phyloP scores from a whole-genome alignment of 2,888 invertebrate species.

The Aporophyla lueneburgensis region DNA sequence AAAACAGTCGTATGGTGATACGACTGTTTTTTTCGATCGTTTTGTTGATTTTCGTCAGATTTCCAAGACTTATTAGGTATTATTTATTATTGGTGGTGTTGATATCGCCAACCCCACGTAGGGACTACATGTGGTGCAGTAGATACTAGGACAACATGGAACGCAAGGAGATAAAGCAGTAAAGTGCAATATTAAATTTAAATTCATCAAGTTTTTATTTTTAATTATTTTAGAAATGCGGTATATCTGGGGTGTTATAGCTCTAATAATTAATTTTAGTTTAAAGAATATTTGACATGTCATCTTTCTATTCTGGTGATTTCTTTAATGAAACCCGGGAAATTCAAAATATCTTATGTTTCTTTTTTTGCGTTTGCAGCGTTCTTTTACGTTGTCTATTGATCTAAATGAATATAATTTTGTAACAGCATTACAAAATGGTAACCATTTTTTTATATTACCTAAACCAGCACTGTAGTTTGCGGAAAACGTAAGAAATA shows the following conservation, averaged over 20 bases:
- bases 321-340: background rate
- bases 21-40: too few species aligned
- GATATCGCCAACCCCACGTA: slow-evolving; percentile 15
- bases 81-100: background rate
- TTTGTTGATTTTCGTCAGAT: background rate
- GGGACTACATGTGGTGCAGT: background rate
- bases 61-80: background rate
- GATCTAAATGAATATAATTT: too few species aligned
- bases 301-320: background rate
- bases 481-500: too few species aligned
- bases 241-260: too few species aligned
- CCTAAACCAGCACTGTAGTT: too few species aligned
- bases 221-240: background rate
- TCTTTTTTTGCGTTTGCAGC: background rate
- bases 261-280: too few species aligned
- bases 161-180: background rate
- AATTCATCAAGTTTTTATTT: background rate
- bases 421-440: too few species aligned
- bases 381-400: background rate
- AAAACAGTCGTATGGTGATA: too few species aligned
- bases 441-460: too few species aligned
- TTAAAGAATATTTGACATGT: background rate
- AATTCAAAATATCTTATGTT: background rate
- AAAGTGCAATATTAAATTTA: background rate
- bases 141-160: slow-evolving; percentile 27